These are phyloP conservation scores for Astreopora myriophthalma DNA, from an alignment of 64 coral and sea anemone species.

Conservation along the genomic window DNA sequence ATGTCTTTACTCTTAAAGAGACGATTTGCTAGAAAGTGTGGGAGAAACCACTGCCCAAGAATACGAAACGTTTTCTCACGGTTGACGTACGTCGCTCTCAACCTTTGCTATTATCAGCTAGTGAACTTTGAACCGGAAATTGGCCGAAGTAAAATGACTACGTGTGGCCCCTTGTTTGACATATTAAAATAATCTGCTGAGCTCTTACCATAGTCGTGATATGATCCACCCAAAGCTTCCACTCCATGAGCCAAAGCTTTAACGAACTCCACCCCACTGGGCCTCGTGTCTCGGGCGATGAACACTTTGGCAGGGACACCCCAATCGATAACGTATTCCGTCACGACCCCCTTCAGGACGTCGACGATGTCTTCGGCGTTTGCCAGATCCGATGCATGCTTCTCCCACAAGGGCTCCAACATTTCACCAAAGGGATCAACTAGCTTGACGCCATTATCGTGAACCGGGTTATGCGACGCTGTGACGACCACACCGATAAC, in stretches of 20 bases:
- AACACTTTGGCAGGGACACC: conserved; percentile 59
- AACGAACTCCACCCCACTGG: conserved; percentile 73
- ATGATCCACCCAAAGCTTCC: conserved; percentile 81
- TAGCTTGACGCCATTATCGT: conserved; percentile 96
- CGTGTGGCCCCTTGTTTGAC: no score
- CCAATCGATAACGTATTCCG: conserved; percentile 46
- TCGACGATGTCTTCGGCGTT: conserved; percentile 79
- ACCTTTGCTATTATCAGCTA: neutral
- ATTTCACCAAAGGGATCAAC: conserved; percentile 97
- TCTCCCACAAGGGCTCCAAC: conserved; percentile 93
- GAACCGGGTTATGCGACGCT: conserved; percentile 93
- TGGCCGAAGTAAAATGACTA: no score
- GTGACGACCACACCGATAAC: conserved; percentile 91
- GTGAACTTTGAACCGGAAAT: neutral
- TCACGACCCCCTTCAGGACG: conserved; percentile 43
- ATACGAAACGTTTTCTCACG: no score
- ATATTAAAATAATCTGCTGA: no score
- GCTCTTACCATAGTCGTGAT: conserved; percentile 83
- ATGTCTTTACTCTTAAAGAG: no score
- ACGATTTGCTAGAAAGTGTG: no score
- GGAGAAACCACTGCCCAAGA: no score
- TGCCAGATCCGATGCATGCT: conserved; percentile 82
- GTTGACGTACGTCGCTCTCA: no score
- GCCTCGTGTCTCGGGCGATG: conserved; percentile 92
- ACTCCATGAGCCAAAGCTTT: conserved; percentile 79